These are phyloP conservation scores for Antechinus flavipes DNA, from an alignment of 2,113 vertebrate species.

Conservation along the genomic window DNA sequence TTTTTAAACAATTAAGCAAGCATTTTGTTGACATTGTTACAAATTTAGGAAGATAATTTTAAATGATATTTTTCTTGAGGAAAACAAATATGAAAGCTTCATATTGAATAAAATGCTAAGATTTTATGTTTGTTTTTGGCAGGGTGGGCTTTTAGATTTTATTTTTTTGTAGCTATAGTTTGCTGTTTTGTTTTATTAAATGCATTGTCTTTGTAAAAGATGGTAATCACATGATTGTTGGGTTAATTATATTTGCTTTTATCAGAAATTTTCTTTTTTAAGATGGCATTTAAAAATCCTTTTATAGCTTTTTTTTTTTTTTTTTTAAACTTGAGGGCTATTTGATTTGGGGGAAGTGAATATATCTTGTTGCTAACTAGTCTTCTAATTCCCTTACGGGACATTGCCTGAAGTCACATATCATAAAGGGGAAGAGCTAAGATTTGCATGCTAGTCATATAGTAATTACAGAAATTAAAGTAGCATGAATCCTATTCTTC, in stretches of 20 bases:
- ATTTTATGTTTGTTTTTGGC: not conserved
- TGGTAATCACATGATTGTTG: not conserved
- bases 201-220: not conserved
- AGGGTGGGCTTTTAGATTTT: not conserved
- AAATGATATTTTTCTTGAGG: conserved; percentile 20
- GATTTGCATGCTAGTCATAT: not conserved
- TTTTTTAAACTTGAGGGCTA: not conserved
- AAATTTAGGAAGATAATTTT: conserved; percentile 50
- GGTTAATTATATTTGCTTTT: not conserved
- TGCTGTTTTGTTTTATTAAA: not conserved
- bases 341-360: not conserved
- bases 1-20: conserved; percentile 35
- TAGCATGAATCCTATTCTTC: not conserved
- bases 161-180: not conserved
- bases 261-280: not conserved
- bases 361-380: not conserved
- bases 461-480: not conserved
- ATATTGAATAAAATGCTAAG: not conserved
- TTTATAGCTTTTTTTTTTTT: not conserved
- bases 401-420: not conserved
- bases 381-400: not conserved
- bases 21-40: conserved; percentile 20
- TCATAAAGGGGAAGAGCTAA: not conserved
- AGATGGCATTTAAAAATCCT: not conserved
- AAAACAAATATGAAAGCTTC: not conserved